Conservation (phyloP, 1,140 invertebrate species). For the Caenorhabditis tropicalis region DNA sequence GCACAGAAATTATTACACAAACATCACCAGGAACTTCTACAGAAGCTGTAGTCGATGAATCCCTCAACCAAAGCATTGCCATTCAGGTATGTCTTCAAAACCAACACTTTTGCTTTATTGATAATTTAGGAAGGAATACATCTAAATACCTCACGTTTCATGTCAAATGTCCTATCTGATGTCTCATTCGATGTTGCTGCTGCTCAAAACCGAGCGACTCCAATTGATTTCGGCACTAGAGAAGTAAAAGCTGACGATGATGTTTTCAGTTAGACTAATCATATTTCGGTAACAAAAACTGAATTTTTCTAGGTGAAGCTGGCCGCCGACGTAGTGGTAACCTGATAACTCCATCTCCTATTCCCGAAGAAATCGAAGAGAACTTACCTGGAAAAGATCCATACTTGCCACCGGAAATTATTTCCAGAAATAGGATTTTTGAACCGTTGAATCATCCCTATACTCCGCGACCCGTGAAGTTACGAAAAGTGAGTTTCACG, state of each 20-base stretch:
- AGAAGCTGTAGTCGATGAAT: not conserved
- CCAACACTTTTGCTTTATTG: not conserved
- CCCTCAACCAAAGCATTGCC: not conserved
- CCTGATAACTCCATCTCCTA: not conserved
- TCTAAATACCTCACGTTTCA: not conserved
- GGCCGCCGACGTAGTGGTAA: not conserved
- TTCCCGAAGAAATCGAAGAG: constrained; percentile 16
- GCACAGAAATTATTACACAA: not conserved
- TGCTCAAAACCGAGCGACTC: not conserved
- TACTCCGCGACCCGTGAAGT: not conserved
- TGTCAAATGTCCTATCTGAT: not conserved
- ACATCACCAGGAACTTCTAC: not conserved
- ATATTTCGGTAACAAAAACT: not conserved
- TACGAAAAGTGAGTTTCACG: not conserved
- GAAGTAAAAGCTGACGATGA: constrained; percentile 4
- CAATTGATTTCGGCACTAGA: constrained; percentile 8
- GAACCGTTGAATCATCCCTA: not conserved
- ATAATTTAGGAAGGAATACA: not conserved
- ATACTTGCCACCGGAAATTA: not conserved
- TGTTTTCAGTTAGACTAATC: not conserved
- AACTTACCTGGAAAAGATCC: not conserved
- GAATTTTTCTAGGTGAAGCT: not conserved
- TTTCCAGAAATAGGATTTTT: not conserved
- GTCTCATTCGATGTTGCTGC: not conserved
- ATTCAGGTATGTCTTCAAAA: not conserved